Evolutionary conservation across 2,888 invertebrate species (phyloP), one percentile per base, ranked within the genome.

Genomic region (Anaspis maculata): DNA sequence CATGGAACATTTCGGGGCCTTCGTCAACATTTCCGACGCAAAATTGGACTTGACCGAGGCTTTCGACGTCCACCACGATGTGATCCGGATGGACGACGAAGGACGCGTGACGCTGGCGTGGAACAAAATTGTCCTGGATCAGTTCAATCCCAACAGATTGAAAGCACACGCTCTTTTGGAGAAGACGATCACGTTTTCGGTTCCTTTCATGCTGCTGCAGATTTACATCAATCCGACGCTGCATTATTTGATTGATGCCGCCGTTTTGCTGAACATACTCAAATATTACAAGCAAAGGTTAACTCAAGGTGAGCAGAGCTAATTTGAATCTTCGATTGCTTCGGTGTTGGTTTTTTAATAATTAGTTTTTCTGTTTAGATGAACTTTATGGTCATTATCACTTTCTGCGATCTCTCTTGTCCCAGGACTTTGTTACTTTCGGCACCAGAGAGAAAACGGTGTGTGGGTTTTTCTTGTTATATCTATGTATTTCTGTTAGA

Each of bases 181-280:
- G 6, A 67, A 74, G 44, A 82, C 80, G 1, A 80, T 87, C 77
- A 70, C 70, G 25, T 65, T 71, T 36, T 78, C 81, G 0, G 73
- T 86, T 15, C 81, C 87, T 0, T 67, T 78, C 29, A 68, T 87
- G 21, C 78, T 81, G 54, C 61, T 86, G 21, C 81, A 84, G 57
- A 66, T 83, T 42, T 87, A 87, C 54, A 74, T 82, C 21, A 88
- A 88, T 66, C 83, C 86, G 0, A 69, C 75, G 15, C 65, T 86
- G 42, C 79, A 81, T 54, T 80, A 79, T 65, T 54, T 86, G 13
- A 70, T 77, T 16, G 74, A 79, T 42, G 72, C 79, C 1, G 76
- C 81, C 0, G 62, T 82, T 25, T 56, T 83, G 29, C 61, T 69
- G 16, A 48, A 72, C 27, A 62, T 71, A 27, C 57, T 69, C 45